Conservation (phyloP, 1,140 invertebrate species). For the Eupristina koningsbergeri region DNA sequence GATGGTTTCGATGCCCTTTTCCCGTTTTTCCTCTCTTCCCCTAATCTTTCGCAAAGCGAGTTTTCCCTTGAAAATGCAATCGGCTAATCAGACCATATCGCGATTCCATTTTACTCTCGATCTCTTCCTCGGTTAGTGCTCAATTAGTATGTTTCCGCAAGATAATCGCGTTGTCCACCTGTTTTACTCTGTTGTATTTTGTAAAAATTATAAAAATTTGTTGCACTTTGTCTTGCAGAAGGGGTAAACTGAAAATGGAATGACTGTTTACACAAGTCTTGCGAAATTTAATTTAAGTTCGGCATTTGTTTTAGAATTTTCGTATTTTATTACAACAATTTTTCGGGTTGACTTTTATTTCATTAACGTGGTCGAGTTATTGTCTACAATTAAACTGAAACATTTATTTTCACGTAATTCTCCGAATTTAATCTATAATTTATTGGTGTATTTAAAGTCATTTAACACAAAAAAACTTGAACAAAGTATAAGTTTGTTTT, state of each 20-base stretch:
- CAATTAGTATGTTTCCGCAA: slow-evolving; percentile 65
- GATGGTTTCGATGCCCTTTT: neutral
- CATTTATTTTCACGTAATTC: no score
- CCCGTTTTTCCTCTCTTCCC: neutral
- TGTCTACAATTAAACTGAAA: neutral
- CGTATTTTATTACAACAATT: no score
- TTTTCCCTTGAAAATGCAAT: neutral
- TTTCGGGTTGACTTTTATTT: no score
- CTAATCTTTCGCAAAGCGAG: neutral
- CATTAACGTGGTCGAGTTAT: neutral
- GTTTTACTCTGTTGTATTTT: no score
- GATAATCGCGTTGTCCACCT: neutral
- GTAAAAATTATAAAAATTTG: no score
- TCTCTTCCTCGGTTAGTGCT: slow-evolving; percentile 56
- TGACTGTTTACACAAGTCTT: neutral
- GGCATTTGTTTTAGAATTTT: no score
- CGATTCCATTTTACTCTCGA: slow-evolving; percentile 61
- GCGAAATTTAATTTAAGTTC: neutral
- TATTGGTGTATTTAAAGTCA: no score
- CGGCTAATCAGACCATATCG: slow-evolving; percentile 60
- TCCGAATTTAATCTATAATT: no score
- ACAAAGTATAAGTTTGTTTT: no score
- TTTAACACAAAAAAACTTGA: no score
- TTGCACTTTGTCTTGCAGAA: no score
- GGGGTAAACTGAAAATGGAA: neutral